Conservation (phyloP, 2,113 vertebrate species). For the Cisticola juncidis region DNA sequence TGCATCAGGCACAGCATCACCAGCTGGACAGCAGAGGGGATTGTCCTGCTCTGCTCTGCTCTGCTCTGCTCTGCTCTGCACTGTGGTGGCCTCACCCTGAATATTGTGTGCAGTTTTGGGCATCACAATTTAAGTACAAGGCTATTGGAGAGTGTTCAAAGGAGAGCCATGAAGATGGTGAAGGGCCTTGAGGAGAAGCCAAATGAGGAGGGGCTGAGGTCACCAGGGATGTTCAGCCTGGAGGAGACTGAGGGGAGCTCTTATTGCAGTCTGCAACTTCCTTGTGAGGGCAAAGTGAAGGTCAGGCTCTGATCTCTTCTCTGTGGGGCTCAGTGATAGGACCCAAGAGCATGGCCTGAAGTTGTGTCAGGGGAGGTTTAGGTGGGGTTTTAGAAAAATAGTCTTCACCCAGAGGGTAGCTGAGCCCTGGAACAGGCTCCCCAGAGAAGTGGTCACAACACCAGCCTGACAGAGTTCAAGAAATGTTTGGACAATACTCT, state of each 20-base stretch:
- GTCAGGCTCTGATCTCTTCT: neutral
- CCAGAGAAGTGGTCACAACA: neutral
- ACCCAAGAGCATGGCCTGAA: rapidly evolving
- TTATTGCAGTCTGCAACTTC: neutral
- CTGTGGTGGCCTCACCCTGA: neutral
- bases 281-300: neutral
- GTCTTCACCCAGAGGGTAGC: neutral
- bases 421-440: neutral
- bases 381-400: neutral
- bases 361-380: rapidly evolving
- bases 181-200: neutral
- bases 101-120: neutral
- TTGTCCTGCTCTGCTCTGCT: neutral
- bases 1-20: neutral
- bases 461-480: neutral
- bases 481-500: rapidly evolving
- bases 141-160: neutral
- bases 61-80: no score
- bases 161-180: neutral
- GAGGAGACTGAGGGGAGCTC: neutral
- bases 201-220: neutral
- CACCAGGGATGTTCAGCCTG: neutral
- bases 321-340: neutral
- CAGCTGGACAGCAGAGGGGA: neutral
- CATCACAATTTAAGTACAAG: neutral